Base-by-base conservation (phyloP, 2,888 invertebrate genomes). In the Trichopria drosophilae region DNA sequence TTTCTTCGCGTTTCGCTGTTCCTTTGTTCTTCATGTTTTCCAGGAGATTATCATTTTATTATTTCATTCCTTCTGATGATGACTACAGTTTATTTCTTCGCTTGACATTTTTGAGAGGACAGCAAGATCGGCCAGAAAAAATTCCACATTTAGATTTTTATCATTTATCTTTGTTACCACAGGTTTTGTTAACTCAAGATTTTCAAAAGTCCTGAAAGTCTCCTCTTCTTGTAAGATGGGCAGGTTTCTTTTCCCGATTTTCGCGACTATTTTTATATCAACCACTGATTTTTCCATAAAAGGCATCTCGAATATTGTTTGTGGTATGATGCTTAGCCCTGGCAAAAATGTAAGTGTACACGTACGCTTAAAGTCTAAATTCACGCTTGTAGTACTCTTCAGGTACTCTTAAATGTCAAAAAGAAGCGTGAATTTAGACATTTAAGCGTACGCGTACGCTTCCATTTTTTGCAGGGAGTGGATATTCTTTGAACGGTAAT, bases 151-250 rank as follows among this genome's bases (percentile, higher is more conserved):
- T 39, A 75, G 59, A 53, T 57, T 63, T 44, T 62, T 64, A 18
- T 58, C 59, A 18, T 71, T 57, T 36, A 75, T 52, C 7, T 63
- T 57, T 13, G 67, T 75, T 15, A 66, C 57, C 28, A 71, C 59
- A 4, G 75, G 75, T 43, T 71, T 75, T 6, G 72, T 68, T 32
- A 75, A 51, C 29, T 72, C 70, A 1, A 74, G 71, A 62, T 75
- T 73, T 59, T 75, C 73, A 53, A 72, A 75, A 59, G 74, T 72
- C 45, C 71, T 62, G 22, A 61, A 67, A 4, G 67, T 65, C 42
- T 69, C 64, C 49, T 72, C 71, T 16, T 74, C 73, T 50, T 73
- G 70, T 32, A 75, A 62, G 52, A 73, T 72, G 0, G 73, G 72
- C 24, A 73, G 61, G 59, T 71, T 72, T 48, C 67, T 66, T 39